Evolutionary conservation across 2,113 vertebrate genomes (phyloP).

Genomic region (Apteryx mantelli): DNA sequence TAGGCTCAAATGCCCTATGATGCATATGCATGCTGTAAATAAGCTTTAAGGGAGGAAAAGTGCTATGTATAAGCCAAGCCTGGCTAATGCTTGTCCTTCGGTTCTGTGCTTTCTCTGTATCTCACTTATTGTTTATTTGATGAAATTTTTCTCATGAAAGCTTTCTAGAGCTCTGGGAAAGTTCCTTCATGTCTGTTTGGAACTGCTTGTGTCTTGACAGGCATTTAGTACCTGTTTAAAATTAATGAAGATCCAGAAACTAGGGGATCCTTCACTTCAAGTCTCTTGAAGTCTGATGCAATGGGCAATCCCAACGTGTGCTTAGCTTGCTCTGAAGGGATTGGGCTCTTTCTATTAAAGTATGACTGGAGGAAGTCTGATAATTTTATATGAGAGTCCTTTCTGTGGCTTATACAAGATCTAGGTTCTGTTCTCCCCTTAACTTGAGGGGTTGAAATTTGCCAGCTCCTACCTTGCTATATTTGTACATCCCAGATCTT

Average conservation of each 20-base stretch:
- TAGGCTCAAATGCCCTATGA: not conserved
- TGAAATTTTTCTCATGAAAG: not conserved
- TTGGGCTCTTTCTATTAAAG: rapidly evolving
- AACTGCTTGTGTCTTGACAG: not conserved
- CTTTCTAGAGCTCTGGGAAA: not conserved
- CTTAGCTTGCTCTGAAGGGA: not conserved
- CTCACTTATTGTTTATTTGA: not conserved
- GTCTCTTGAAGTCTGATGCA: not conserved
- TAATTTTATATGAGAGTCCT: not conserved
- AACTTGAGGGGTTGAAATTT: not conserved
- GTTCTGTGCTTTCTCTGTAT: not conserved
- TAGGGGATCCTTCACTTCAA: not conserved
- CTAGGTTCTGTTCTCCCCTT: not conserved
- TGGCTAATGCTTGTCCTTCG: not conserved
- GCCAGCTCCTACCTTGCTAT: not conserved
- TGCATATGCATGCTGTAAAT: not conserved
- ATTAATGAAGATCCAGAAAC: not conserved
- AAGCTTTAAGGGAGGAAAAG: not conserved
- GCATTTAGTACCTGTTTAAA: rapidly evolving
- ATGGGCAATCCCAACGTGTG: not conserved
- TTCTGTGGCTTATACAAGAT: not conserved
- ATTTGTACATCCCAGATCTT: not conserved
- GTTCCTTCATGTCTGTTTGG: not conserved
- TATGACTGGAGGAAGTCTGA: not conserved
- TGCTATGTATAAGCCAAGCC: not conserved